Percentiles rank a stretch among this genome's conserved stretches.
These are phyloP conservation scores for Aspidoscelis tigris DNA, from an alignment of 2,113 vertebrate species.

Conservation along the genomic window DNA sequence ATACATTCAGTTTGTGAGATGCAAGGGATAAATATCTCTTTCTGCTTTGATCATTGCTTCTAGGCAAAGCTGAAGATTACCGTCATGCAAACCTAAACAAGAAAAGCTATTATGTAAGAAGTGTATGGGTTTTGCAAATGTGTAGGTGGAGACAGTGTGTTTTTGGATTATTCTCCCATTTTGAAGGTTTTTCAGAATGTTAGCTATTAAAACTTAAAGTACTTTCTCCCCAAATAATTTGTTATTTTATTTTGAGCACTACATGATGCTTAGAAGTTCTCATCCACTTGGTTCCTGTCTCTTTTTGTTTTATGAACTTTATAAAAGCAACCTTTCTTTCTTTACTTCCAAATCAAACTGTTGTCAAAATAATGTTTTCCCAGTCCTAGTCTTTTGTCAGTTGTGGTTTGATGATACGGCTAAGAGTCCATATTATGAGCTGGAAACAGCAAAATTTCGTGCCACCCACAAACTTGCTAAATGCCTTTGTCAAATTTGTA, in stretches of 20 bases:
- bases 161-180: background rate
- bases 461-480: background rate
- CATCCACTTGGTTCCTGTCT: accelerated
- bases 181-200: background rate
- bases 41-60: slow-evolving; percentile 7
- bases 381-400: background rate
- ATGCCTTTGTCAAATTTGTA: background rate
- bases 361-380: background rate
- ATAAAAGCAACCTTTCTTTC: no score
- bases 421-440: background rate
- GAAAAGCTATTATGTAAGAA: slow-evolving; percentile 6
- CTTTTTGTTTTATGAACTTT: background rate
- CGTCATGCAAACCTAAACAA: background rate
- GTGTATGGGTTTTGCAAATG: background rate
- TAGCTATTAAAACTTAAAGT: slow-evolving; percentile 10
- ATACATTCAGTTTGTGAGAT: slow-evolving; percentile 23
- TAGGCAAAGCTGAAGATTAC: slow-evolving; percentile 13
- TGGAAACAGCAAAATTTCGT: background rate
- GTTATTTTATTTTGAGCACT: slow-evolving; percentile 1
- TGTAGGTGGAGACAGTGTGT: slow-evolving; percentile 35
- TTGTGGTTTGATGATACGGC: background rate
- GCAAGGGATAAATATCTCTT: slow-evolving; percentile 11
- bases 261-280: background rate
- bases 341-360: background rate
- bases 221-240: background rate